Percentiles rank a stretch among this genome's conserved stretches.
Evolutionary conservation across 1,140 invertebrate species (phyloP).

Genomic region (Palaemon carinicauda): DNA sequence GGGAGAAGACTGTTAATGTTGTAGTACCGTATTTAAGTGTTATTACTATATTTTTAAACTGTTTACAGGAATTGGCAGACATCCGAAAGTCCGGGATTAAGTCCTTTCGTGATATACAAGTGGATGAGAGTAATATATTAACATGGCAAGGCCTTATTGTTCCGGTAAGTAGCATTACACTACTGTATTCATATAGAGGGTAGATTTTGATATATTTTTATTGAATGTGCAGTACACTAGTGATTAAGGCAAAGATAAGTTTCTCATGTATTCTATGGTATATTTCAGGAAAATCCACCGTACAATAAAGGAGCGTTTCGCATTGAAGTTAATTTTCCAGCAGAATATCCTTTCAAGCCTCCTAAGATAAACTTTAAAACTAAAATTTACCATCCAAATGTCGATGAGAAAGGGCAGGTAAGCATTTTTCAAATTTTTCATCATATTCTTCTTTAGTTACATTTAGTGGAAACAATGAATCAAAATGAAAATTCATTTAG

Average conservation of each 20-base stretch:
- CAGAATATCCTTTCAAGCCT: constrained; percentile 99
- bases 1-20: background rate
- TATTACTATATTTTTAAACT: too few species aligned
- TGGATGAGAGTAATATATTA: constrained; percentile 93
- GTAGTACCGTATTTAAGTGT: too few species aligned
- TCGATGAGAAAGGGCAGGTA: constrained; percentile 96
- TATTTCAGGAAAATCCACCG: constrained; percentile 86
- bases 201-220: background rate
- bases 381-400: constrained; percentile 99
- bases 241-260: background rate
- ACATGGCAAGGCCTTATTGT: constrained; percentile 94
- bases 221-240: too few species aligned
- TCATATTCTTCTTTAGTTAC: too few species aligned
- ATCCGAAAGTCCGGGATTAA: constrained; percentile 84
- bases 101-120: constrained; percentile 91
- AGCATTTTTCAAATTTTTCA: background rate
- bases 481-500: too few species aligned
- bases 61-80: constrained; percentile 88
- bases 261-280: constrained; percentile 61
- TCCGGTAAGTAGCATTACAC: constrained; percentile 77
- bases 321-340: constrained; percentile 98
- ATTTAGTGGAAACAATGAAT: too few species aligned
- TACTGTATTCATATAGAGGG: constrained; percentile 5
- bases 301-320: constrained; percentile 99
- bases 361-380: constrained; percentile 93